These are phyloP conservation scores for Boloria euphrosyne DNA, from an alignment of 2,888 invertebrate species.

Conservation along the genomic window DNA sequence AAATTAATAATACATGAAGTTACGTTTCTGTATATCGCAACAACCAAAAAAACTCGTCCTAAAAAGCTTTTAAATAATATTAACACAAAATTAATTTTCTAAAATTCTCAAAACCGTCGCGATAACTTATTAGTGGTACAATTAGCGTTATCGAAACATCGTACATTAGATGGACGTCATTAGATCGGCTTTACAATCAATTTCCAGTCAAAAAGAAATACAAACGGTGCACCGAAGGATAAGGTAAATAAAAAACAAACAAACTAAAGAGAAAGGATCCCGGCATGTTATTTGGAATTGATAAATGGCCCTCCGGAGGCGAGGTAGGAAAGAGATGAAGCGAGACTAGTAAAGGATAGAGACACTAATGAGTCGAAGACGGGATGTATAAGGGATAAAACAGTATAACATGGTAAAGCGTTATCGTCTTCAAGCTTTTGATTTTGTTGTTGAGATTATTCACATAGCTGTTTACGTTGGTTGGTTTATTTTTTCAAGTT, in stretches of 20 bases:
- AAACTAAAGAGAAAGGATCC: constrained; percentile 76
- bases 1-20: no score
- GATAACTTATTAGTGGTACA: constrained; percentile 58
- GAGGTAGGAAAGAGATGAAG: constrained; percentile 64
- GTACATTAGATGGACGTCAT: constrained; percentile 72
- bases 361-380: constrained; percentile 72
- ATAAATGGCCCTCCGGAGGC: constrained; percentile 79
- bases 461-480: constrained; percentile 38
- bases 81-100: constrained; percentile 9
- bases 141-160: constrained; percentile 74
- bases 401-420: constrained; percentile 73
- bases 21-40: no score
- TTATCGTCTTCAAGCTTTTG: constrained; percentile 57
- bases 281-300: constrained; percentile 82
- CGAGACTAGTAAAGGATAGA: constrained; percentile 64
- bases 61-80: not conserved
- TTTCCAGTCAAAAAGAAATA: constrained; percentile 69
- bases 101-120: constrained; percentile 18
- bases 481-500: constrained; percentile 42
- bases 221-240: constrained; percentile 71
- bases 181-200: constrained; percentile 78
- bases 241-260: constrained; percentile 80
- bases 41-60: no score
- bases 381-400: constrained; percentile 63
- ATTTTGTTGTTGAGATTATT: constrained; percentile 50